A percentile compares a stretch with the other conserved stretches of the same genome.
These are phyloP conservation scores for Baronia brevicornis DNA, from an alignment of 2,888 invertebrate genomes.

Conservation along the genomic window DNA sequence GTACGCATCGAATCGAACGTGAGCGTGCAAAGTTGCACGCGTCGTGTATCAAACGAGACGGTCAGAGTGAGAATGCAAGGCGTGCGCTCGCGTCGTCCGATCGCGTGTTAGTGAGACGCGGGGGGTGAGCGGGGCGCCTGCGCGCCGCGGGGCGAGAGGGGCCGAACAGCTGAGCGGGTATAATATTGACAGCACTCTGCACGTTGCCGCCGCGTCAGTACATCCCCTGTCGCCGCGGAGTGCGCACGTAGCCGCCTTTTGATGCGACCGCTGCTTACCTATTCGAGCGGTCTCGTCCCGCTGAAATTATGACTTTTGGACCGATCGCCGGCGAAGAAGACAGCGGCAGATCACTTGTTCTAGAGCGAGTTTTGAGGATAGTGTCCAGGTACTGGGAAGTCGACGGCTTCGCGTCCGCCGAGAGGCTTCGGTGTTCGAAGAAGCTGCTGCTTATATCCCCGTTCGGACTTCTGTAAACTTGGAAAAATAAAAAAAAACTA, in stretches of 20 bases:
- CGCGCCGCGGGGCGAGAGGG: conserved; percentile 47
- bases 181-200: conserved; percentile 75
- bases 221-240: conserved; percentile 67
- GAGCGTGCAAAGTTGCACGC: conserved; percentile 6
- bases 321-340: conserved; percentile 61
- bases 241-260: conserved; percentile 64
- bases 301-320: conserved; percentile 75
- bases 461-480: conserved; percentile 55
- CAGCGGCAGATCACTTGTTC: conserved; percentile 62
- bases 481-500: conserved; percentile 16
- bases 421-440: conserved; percentile 58
- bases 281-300: conserved; percentile 63
- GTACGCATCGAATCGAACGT: no score
- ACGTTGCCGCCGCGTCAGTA: conserved; percentile 74
- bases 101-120: conserved; percentile 18
- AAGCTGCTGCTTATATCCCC: conserved; percentile 45
- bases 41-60: conserved; percentile 12
- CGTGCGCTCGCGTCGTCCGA: conserved; percentile 25
- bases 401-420: conserved; percentile 55
- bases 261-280: conserved; percentile 66
- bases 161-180: conserved; percentile 77
- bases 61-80: conserved; percentile 11
- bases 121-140: conserved; percentile 37
- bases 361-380: conserved; percentile 69
- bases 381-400: conserved; percentile 70